Base-by-base conservation (phyloP, 2,888 invertebrate genomes). In the Ormyrus labotus region DNA sequence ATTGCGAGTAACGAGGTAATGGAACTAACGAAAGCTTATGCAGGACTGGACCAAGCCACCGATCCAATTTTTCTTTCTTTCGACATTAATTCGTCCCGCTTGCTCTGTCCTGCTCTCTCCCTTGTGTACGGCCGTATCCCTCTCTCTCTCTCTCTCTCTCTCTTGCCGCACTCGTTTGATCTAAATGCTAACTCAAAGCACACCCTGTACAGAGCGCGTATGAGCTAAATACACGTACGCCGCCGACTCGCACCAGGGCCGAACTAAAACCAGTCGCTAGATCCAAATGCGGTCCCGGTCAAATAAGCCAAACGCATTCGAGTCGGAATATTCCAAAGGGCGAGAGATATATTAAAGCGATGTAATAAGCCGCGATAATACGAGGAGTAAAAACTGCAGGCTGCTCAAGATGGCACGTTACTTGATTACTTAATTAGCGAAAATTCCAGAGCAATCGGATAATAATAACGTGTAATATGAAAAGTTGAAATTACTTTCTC, bases 21-120 rank as follows among this genome's bases (percentile, higher is more conserved):
- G 45, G 34, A 47, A 51, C 51, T 61, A 77, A 73, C 68, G 71
- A 73, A 77, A 77, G 64, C 58, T 71, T 68, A 60, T 53, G 57
- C 48, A 53, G 34, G 58, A 70, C 78, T 64, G 13, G 63, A 64
- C 77, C 67, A 71, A 83, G 81, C 80, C 83, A 73, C 77, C 58
- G 77, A 75, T 57, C 63, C 11, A 45, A 63, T 13, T 51, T 68
- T 34, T 34, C 13, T 8, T 58, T n/a, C 10, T 11, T 34, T 58
- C 7, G 13, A n/a, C 19, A 34, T 70, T 45, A 11, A 47, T 34
- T 53, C 67, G 53, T 55, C 61, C 68, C 57, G 11, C 6, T 0
- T 34, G 2, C 34, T 1, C 34, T 34, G 34, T 68, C 68, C 48
- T 64, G 50, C 51, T 2, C 50, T 11, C 19, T 72, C 48, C 45